Evolutionary conservation across 2,113 vertebrate species (phyloP), one percentile per base, ranked within the genome.

Genomic region (Polypterus bichir): DNA sequence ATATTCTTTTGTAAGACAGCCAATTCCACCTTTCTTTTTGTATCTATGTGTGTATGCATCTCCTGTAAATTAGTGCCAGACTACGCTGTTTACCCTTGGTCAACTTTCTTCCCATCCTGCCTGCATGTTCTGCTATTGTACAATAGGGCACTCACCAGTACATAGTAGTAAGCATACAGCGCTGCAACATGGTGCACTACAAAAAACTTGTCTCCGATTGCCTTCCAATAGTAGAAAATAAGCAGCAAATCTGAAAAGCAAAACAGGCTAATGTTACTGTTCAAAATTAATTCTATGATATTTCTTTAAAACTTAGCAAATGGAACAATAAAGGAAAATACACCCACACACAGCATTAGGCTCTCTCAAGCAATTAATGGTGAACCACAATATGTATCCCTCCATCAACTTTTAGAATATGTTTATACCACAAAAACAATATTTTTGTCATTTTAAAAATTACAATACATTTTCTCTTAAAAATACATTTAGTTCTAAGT

Each of bases 161-260:
- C 79, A 84, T 92, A 85, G 83, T 79, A 89, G 86, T 91, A 99
- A 81, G 92, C 94, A 79, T 88, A 92, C 71, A 98, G 82, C 10
- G 87, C 90, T 70, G 92, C 76, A 76, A 93, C 81, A 76, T 99
- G 96, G 76, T 99, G 96, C 68, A 95, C 64, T 83, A 98, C 77
- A 88, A 91, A 97, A 86, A 80, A 93, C 77, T 89, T 90, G 87
- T 99, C 96, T 64, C 95, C 96, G 79, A 98, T 94, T 70, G 91
- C 90, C 77, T 85, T 90, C 96, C 96, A 99, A 78, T 95, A 92
- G 74, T 79, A 91, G 89, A 91, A 86, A 87, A 99, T 88, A 79
- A 97, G 87, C 80, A 94, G 79, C 77, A 99, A 80, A 83, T 99
- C 96, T 99, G 87, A 45, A 86, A 88, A 54, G 79, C 48, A 71